Percentiles rank a stretch among this genome's conserved stretches.
phyloP scores from a whole-genome alignment of 2,797 vertebrate species.

The Paratrypauchen microcephalus region DNA sequence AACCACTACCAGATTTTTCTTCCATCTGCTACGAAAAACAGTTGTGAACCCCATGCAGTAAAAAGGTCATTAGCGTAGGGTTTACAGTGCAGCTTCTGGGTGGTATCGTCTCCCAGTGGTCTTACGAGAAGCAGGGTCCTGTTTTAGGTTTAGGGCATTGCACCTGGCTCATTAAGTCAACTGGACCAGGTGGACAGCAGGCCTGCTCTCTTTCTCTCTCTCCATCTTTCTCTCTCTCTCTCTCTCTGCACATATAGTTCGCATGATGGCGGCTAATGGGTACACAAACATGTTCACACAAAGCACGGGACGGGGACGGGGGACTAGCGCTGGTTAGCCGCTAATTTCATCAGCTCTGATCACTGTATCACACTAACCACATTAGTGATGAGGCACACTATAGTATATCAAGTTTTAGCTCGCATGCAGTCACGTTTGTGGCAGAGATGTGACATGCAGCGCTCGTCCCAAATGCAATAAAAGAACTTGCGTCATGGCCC shows the following conservation, averaged over 20 bases:
- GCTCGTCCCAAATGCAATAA: slow-evolving; percentile 69
- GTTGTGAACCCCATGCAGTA: neutral
- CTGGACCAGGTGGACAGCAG: slow-evolving; percentile 63
- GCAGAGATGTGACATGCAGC: slow-evolving; percentile 63
- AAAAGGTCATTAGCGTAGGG: neutral
- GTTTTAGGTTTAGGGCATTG: slow-evolving; percentile 42
- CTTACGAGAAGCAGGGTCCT: slow-evolving; percentile 37
- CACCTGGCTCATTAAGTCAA: slow-evolving; percentile 58
- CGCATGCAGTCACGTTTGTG: slow-evolving; percentile 68
- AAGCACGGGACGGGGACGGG: slow-evolving; percentile 29
- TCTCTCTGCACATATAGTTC: slow-evolving; percentile 13
- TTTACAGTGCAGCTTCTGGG: slow-evolving; percentile 43
- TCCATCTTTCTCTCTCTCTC: neutral
- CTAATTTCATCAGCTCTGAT: slow-evolving; percentile 69
- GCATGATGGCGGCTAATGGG: slow-evolving; percentile 34
- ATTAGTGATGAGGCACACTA: slow-evolving; percentile 68
- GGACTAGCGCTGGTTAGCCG: slow-evolving; percentile 41
- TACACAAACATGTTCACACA: slow-evolving; percentile 45
- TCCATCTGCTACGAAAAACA: neutral
- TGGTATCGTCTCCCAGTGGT: slow-evolving; percentile 40
- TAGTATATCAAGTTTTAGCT: slow-evolving; percentile 67
- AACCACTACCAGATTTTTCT: neutral
- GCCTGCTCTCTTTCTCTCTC: slow-evolving; percentile 33
- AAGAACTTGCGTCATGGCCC: slow-evolving; percentile 60
- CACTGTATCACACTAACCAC: slow-evolving; percentile 65